phyloP scores from a whole-genome alignment of 2,797 vertebrate species.

The Hoplostethus mediterraneus region DNA sequence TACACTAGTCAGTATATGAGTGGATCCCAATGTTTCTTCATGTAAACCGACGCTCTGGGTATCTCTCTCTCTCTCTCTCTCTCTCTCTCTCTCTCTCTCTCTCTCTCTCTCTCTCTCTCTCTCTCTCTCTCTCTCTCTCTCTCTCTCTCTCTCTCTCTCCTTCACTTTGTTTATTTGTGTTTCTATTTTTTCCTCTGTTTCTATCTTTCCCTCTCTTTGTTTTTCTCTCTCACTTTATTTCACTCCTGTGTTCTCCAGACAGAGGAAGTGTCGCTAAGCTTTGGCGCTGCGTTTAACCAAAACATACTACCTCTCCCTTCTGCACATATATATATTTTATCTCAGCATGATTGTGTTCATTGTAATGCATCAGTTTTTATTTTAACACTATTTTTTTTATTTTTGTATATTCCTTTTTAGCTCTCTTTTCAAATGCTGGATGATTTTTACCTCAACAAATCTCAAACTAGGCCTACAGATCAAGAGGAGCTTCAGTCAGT shows the following conservation, averaged over 20 bases:
- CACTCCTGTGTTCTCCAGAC: slow-evolving; percentile 40
- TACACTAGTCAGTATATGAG: slow-evolving; percentile 58
- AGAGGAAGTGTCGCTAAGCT: slow-evolving; percentile 58
- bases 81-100: slow-evolving; percentile 22
- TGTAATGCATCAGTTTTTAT: slow-evolving; percentile 55
- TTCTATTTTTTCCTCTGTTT: background rate
- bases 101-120: slow-evolving; percentile 10
- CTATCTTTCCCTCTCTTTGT: slow-evolving; percentile 3
- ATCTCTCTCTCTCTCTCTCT: background rate
- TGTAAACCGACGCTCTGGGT: slow-evolving; percentile 31
- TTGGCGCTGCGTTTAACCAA: slow-evolving; percentile 76
- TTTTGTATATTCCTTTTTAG: slow-evolving; percentile 58
- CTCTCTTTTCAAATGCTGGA: slow-evolving; percentile 80
- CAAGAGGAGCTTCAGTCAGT: slow-evolving; percentile 27
- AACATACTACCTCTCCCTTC: slow-evolving; percentile 86
- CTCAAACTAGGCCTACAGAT: slow-evolving; percentile 64
- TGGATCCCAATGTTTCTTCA: slow-evolving; percentile 74
- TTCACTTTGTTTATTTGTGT: slow-evolving; percentile 54
- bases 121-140: background rate
- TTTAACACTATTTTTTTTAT: slow-evolving; percentile 65
- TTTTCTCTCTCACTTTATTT: slow-evolving; percentile 7
- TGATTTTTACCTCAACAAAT: slow-evolving; percentile 73
- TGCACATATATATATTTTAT: slow-evolving; percentile 58
- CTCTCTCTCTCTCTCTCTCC: slow-evolving; percentile 19
- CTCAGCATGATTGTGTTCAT: slow-evolving; percentile 73